Base-by-base conservation (phyloP, 2,888 invertebrate genomes). In the Hydrotaea cyrtoneurina region DNA sequence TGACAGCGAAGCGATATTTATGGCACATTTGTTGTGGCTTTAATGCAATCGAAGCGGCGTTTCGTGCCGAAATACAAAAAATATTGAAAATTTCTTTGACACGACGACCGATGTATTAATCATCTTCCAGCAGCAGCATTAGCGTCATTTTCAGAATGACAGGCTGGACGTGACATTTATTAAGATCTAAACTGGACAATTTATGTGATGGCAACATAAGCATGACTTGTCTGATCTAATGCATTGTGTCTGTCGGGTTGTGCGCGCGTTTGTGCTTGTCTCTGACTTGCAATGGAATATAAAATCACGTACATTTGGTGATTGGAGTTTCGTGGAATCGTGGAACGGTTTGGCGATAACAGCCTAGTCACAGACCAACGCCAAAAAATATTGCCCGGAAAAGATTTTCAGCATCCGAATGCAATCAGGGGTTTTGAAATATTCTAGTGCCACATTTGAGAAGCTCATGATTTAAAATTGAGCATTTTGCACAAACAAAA, bases 51-150 rank as follows among this genome's bases (percentile, higher is more conserved):
- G 66, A 79, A 78, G n/a, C 39, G 57, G 26, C 15, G 46, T 62
- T 78, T 71, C 26, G 69, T 69, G 76, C 69, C 69, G 23, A 53
- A 43, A 64, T 64, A 78, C 11, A 17, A 66, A 39, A 66, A 55
- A 82, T 74, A 82, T 79, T 72, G 73, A 43, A 53, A 85, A 85
- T 82, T 82, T 85, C 82, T 85, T 75, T 66, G 78, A 76, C 76
- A 69, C 50, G 31, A 81, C 59, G 69, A n/a, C n/a, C n/a, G n/a
- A 21, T 10, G 55, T 23, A 80, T 85, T 82, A 82, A 85, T 82
- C 72, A 78, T 82, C 81, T 84, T 78, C 46, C 66, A 81, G 66
- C 72, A 75, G 46, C 66, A 81, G 66, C 72, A 75, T 64, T 17
- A n/a, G 53, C 46, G 62, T n/a, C n/a, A 11, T 23, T 64, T 73